phyloP scores from a whole-genome alignment of 1,140 invertebrate genomes.

The Notospermus geniculatus region DNA sequence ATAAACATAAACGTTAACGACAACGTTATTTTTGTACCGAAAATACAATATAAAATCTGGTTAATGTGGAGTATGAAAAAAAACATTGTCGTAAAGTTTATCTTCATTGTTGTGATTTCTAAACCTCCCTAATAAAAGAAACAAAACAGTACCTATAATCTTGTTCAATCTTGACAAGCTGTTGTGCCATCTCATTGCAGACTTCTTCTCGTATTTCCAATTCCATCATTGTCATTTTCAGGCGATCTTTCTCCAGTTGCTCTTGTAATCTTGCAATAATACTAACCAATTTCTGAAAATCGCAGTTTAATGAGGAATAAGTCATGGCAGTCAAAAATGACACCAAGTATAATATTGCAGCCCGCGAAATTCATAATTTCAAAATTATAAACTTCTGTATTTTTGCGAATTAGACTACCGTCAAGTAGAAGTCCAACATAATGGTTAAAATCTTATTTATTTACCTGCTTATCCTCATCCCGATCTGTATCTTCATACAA shows the following conservation, averaged over 20 bases:
- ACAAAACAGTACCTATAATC: slow-evolving; percentile 49
- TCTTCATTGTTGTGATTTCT: too few species aligned
- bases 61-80: too few species aligned
- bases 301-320: slow-evolving; percentile 7
- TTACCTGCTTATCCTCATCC: background rate
- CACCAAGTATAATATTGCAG: too few species aligned
- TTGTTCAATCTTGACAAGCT: slow-evolving; percentile 44
- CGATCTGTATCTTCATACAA: slow-evolving; percentile 10
- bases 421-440: background rate
- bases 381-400: too few species aligned
- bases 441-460: background rate
- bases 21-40: too few species aligned
- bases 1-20: too few species aligned
- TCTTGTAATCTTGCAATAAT: slow-evolving; percentile 33
- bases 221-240: slow-evolving; percentile 28
- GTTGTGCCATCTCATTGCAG: slow-evolving; percentile 46
- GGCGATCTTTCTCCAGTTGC: slow-evolving; percentile 30
- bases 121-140: too few species aligned
- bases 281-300: slow-evolving; percentile 30
- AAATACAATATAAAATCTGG: too few species aligned
- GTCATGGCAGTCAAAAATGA: too few species aligned
- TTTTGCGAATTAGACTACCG: too few species aligned
- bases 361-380: too few species aligned
- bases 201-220: slow-evolving; percentile 43
- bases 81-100: too few species aligned